phyloP scores from a whole-genome alignment of 2,797 vertebrate genomes.

The Oceanodroma leucorhoa region DNA sequence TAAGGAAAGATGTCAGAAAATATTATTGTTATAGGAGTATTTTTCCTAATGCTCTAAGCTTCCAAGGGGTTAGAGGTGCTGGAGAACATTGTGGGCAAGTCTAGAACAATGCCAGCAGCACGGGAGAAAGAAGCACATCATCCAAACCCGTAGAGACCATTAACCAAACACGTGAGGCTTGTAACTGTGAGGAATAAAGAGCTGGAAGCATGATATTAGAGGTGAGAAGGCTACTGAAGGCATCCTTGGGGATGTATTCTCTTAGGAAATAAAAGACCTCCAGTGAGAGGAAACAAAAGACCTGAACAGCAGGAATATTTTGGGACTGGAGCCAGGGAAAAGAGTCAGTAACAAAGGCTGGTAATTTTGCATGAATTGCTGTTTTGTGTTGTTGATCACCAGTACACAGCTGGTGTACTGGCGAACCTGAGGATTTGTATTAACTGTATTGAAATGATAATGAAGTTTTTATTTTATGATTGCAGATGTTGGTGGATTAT shows the following conservation, averaged over 20 bases:
- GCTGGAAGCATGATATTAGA: neutral
- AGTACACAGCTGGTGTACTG: constrained; percentile 73
- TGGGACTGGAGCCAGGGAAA: constrained; percentile 71
- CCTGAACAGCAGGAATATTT: constrained; percentile 74
- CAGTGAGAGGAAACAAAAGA: constrained; percentile 69
- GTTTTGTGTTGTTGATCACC: constrained; percentile 72
- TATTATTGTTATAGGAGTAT: neutral
- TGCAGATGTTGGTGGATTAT: constrained; percentile 75
- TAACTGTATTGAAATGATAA: constrained; percentile 77
- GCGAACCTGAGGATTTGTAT: constrained; percentile 74
- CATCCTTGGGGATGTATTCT: constrained; percentile 49
- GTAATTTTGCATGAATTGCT: constrained; percentile 78
- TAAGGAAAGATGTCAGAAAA: neutral
- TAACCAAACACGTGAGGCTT: neutral
- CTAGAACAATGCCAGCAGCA: neutral
- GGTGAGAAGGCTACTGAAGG: constrained; percentile 32
- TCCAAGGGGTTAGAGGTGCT: neutral
- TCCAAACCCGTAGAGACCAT: neutral
- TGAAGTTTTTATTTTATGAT: constrained; percentile 77
- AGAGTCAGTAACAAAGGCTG: constrained; percentile 72
- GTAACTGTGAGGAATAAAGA: neutral
- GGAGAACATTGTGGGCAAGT: neutral
- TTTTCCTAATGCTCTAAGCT: neutral
- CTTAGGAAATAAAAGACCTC: constrained; percentile 55
- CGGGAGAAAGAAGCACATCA: neutral